Evolutionary conservation across 1,140 invertebrate genomes (phyloP).

Genomic region (Campoletis sonorensis): DNA sequence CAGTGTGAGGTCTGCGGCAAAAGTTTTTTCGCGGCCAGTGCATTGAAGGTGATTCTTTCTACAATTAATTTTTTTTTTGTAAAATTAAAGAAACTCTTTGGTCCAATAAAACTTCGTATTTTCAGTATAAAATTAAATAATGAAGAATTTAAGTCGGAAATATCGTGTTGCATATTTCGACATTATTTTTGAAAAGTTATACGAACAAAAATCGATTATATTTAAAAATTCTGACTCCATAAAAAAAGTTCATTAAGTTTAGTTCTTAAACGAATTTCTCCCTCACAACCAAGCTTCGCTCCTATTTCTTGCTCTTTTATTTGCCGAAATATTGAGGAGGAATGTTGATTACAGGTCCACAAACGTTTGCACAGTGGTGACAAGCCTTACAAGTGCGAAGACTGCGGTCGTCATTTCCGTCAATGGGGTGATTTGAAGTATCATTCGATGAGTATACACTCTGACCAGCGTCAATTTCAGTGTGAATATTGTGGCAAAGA

Average conservation of each 20-base stretch:
- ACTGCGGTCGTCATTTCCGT: conserved; percentile 86
- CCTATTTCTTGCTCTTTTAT: not conserved
- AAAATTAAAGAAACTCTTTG: too few species aligned
- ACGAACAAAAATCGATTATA: too few species aligned
- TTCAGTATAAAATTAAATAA: too few species aligned
- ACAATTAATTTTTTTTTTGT: conserved; percentile 4
- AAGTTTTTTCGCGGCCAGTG: conserved; percentile 87
- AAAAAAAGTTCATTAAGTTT: too few species aligned
- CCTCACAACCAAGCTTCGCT: not conserved
- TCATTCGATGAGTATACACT: conserved; percentile 91
- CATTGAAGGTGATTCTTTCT: conserved; percentile 80
- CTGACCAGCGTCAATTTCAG: conserved; percentile 87
- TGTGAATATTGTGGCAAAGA: conserved; percentile 95
- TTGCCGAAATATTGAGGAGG: not conserved
- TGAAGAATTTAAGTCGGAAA: too few species aligned
- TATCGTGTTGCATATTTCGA: conserved; percentile 12
- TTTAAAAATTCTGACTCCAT: too few species aligned
- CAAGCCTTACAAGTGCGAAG: conserved; percentile 88
- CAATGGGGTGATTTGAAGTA: conserved; percentile 94
- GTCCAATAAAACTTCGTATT: too few species aligned
- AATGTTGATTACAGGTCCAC: conserved; percentile 78
- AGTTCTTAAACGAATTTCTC: not conserved
- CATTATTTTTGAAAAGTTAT: not conserved
- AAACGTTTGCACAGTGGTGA: conserved; percentile 85
- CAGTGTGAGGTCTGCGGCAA: conserved; percentile 90